These are phyloP conservation scores for Pseudopleuronectes americanus DNA, from an alignment of 2,797 vertebrate genomes.

Conservation along the genomic window DNA sequence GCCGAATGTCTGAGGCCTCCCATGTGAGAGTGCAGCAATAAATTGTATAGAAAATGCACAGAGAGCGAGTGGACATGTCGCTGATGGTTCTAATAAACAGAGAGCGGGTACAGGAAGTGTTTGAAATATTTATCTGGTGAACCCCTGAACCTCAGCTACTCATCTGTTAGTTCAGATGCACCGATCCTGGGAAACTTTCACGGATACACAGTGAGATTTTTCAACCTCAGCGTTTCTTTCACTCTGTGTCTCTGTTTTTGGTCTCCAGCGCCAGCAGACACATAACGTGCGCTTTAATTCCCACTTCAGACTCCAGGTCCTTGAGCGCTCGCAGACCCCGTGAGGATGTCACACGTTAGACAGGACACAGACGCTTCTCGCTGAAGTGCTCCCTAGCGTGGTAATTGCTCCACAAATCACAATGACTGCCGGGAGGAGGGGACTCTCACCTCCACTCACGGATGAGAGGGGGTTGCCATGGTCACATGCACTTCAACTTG, in stretches of 20 bases:
- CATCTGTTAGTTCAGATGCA: background rate
- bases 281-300: constrained; percentile 9
- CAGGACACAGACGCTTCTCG: constrained; percentile 48
- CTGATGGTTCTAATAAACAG: too few relatives aligned
- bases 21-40: too few relatives aligned
- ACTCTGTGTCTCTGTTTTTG: constrained; percentile 11
- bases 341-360: constrained; percentile 54
- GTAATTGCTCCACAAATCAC: constrained; percentile 78
- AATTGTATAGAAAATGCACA: too few relatives aligned
- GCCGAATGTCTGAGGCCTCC: too few relatives aligned
- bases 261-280: constrained; percentile 1
- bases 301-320: constrained; percentile 11
- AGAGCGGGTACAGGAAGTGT: too few relatives aligned
- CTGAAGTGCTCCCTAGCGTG: constrained; percentile 61
- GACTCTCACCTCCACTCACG: constrained; percentile 35
- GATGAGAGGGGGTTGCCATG: constrained; percentile 69
- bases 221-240: constrained; percentile 25
- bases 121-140: background rate
- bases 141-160: background rate
- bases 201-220: background rate
- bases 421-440: constrained; percentile 52
- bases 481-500: constrained; percentile 66
- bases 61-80: too few relatives aligned
- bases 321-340: constrained; percentile 12
- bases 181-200: constrained; percentile 17